Base-by-base conservation (phyloP, 2,113 vertebrate genomes). In the Myrmophylax atrothorax region DNA sequence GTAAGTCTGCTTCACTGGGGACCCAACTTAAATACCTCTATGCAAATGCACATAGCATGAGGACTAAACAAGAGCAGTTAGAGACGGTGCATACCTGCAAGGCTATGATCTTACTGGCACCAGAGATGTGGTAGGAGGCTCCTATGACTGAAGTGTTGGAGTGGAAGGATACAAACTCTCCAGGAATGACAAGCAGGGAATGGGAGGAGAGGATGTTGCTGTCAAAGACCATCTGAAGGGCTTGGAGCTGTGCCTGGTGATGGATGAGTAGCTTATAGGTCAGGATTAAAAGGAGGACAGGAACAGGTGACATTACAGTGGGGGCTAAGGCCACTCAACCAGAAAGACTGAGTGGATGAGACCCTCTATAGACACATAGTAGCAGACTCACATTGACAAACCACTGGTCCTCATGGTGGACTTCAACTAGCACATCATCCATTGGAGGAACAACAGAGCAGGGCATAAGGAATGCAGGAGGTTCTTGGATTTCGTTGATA, bases 21-120 rank as follows among this genome's bases (percentile, higher is more conserved):
- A 25, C 33, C 9, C 60, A 50, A 1, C 13, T 55, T 26, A 26
- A 78, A 67, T 0, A 0, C 33, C 37, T 78, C 18, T 22, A 9
- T 12, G 20, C 12, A 70, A 90, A 56, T 10, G 4, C 22, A 42
- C 1, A 0, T 23, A 56, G 35, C 40, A 49, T 28, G 47, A 25
- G n/a, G 9, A 15, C 42, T 28, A 37, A 70, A 26, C 10, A 44
- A 44, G 47, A 42, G 63, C 31, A 56, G 35, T 6, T 31, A 49
- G 62, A 68, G 62, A 25, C 16, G 10, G 1, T 28, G 53, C 33
- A 46, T 12, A 38, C 6, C 33, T 68, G 56, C 55, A 72, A 50
- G 42, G 42, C 58, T 64, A 19, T 44, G 42, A 64, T 16, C 31
- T 37, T 33, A 44, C 8, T 58, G 42, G 37, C 15, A 58, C 52